Percentiles rank a stretch among this genome's conserved stretches.
These are phyloP conservation scores for Oreochromis mossambicus DNA, from an alignment of 2,797 vertebrate genomes.

Conservation along the genomic window DNA sequence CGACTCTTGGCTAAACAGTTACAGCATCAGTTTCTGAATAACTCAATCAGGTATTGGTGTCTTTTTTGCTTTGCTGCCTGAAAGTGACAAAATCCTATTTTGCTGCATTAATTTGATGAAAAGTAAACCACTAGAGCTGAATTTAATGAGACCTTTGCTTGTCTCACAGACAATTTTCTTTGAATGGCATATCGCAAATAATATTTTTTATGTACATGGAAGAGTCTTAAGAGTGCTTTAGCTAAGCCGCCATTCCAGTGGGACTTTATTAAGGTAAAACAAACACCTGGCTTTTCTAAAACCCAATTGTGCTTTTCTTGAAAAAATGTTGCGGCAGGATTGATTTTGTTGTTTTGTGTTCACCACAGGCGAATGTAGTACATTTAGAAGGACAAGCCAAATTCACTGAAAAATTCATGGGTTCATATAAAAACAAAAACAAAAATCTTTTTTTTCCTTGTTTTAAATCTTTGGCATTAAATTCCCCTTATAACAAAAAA, in stretches of 20 bases:
- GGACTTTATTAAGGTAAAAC: slow-evolving; percentile 16
- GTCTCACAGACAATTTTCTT: neutral
- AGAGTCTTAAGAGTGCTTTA: neutral
- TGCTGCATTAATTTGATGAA: neutral
- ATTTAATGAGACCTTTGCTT: neutral
- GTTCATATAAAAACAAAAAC: neutral
- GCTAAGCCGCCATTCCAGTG: neutral
- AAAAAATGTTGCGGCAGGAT: neutral
- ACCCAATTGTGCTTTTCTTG: slow-evolving; percentile 6
- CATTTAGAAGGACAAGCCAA: neutral
- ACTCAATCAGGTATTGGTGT: neutral
- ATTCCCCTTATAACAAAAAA: neutral
- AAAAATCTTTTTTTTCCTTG: neutral
- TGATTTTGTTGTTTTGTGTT: neutral
- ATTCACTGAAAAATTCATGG: neutral
- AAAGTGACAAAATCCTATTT: neutral
- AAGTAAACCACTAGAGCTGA: neutral
- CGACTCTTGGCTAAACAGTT: neutral
- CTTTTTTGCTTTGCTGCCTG: neutral
- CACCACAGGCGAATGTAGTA: slow-evolving; percentile 30
- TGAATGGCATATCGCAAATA: neutral
- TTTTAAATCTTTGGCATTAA: neutral
- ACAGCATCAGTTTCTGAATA: neutral
- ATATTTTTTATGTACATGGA: neutral
- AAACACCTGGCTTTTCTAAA: slow-evolving; percentile 1